Percentiles rank a stretch among this genome's conserved stretches.
phyloP scores from a whole-genome alignment of 2,888 invertebrate genomes.

The Nineta flava region DNA sequence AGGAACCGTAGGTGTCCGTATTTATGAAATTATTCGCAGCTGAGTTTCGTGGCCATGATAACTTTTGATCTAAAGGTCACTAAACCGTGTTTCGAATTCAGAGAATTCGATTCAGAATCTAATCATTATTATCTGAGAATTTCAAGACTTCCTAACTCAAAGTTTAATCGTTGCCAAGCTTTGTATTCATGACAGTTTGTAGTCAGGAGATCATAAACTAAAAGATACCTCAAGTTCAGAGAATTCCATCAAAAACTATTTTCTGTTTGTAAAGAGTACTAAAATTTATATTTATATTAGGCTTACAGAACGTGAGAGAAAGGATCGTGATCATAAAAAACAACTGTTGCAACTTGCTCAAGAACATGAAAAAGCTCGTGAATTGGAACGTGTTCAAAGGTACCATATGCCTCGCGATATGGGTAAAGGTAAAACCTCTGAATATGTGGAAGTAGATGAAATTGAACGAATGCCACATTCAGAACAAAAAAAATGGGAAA shows the following conservation, averaged over 20 bases:
- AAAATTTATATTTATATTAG: slow-evolving; percentile 27
- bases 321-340: slow-evolving; percentile 79
- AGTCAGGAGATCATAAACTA: too few relatives aligned
- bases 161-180: too few relatives aligned
- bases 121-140: too few relatives aligned
- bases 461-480: slow-evolving; percentile 69
- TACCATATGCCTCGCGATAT: slow-evolving; percentile 89
- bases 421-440: slow-evolving; percentile 52
- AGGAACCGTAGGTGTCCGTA: too few relatives aligned
- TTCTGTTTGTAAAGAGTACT: neutral
- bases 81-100: too few relatives aligned
- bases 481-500: slow-evolving; percentile 92
- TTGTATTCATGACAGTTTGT: too few relatives aligned
- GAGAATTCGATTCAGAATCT: too few relatives aligned
- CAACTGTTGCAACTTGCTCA: slow-evolving; percentile 78
- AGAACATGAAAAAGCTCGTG: slow-evolving; percentile 89
- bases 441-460: slow-evolving; percentile 74
- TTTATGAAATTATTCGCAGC: too few relatives aligned
- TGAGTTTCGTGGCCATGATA: too few relatives aligned
- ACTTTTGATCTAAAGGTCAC: too few relatives aligned
- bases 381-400: slow-evolving; percentile 80
- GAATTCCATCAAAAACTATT: neutral
- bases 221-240: too few relatives aligned
- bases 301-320: slow-evolving; percentile 70
- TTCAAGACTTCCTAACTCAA: too few relatives aligned